Conservation (phyloP, 2,888 invertebrate genomes). For the Linnaemya tessellans region DNA sequence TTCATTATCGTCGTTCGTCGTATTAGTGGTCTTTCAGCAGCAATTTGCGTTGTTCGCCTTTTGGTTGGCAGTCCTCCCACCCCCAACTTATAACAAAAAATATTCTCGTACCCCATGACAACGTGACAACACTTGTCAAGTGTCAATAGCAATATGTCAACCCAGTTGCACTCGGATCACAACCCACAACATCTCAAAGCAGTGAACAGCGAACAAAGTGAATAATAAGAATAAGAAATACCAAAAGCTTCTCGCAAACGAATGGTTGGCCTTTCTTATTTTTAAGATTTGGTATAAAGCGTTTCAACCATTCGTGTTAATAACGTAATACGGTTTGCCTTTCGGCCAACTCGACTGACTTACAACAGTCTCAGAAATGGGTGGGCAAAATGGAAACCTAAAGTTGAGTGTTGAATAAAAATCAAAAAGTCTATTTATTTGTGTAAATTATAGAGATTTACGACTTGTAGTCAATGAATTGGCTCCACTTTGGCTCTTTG, state of each 20-base stretch:
- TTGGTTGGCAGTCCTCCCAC: neutral
- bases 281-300: conserved; percentile 40
- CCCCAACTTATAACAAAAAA: neutral
- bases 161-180: conserved; percentile 73
- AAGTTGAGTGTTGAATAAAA: conserved; percentile 36
- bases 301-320: conserved; percentile 77
- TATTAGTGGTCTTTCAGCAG: conserved; percentile 63
- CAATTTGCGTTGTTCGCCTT: conserved; percentile 32
- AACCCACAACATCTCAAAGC: conserved; percentile 72
- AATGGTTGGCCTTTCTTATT: conserved; percentile 53
- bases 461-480: conserved; percentile 57
- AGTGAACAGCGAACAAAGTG: neutral
- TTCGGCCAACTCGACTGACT: conserved; percentile 60
- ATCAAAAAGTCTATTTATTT: conserved; percentile 52
- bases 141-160: conserved; percentile 78
- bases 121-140: conserved; percentile 77
- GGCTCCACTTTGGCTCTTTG: conserved; percentile 67
- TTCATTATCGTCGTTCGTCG: conserved; percentile 51
- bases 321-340: conserved; percentile 72
- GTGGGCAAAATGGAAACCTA: conserved; percentile 6
- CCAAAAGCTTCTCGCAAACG: conserved; percentile 60
- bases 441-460: conserved; percentile 66
- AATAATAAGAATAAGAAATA: conserved; percentile 65
- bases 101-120: conserved; percentile 54
- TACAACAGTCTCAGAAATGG: conserved; percentile 38